Percentiles rank a stretch among this genome's conserved stretches.
Evolutionary conservation across 1,140 invertebrate genomes (phyloP).

Genomic region (Drosophila kikkawai): DNA sequence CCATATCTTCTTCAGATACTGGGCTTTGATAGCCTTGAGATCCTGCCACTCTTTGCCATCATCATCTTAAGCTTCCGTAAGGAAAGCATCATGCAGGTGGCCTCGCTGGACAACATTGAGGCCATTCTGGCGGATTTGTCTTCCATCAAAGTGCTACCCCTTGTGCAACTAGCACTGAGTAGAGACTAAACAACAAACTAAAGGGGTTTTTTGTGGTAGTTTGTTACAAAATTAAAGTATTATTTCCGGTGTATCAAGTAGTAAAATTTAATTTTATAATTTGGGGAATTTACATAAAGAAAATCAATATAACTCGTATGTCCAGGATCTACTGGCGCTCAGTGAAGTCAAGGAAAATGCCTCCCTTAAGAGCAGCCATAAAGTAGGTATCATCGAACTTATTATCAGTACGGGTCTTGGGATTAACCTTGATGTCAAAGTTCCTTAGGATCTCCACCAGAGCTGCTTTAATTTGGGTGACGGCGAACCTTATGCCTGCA

Average conservation of each 20-base stretch:
- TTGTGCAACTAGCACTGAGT: slow-evolving; percentile 89
- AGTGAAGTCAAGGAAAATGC: slow-evolving; percentile 67
- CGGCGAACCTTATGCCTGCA: slow-evolving; percentile 67
- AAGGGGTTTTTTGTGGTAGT: not conserved
- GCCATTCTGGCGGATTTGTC: slow-evolving; percentile 95
- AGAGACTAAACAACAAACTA: slow-evolving; percentile 55
- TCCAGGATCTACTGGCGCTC: not conserved
- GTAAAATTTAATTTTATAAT: not conserved
- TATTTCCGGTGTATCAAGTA: not conserved
- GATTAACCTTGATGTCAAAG: slow-evolving; percentile 62
- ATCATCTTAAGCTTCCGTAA: slow-evolving; percentile 96
- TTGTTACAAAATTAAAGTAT: slow-evolving; percentile 54
- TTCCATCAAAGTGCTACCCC: slow-evolving; percentile 94
- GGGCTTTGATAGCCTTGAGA: slow-evolving; percentile 96
- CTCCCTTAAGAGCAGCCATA: slow-evolving; percentile 57
- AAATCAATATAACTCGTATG: not conserved
- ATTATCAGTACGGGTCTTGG: slow-evolving; percentile 60
- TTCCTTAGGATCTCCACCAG: slow-evolving; percentile 59
- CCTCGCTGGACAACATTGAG: slow-evolving; percentile 93
- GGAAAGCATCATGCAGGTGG: slow-evolving; percentile 96
- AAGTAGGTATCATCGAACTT: slow-evolving; percentile 60
- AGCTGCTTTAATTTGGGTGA: slow-evolving; percentile 67
- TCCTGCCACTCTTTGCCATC: slow-evolving; percentile 94
- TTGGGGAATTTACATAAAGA: not conserved
- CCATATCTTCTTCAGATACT: slow-evolving; percentile 86